phyloP scores from a whole-genome alignment of 2,113 vertebrate species.

The Falcunculus frontatus region DNA sequence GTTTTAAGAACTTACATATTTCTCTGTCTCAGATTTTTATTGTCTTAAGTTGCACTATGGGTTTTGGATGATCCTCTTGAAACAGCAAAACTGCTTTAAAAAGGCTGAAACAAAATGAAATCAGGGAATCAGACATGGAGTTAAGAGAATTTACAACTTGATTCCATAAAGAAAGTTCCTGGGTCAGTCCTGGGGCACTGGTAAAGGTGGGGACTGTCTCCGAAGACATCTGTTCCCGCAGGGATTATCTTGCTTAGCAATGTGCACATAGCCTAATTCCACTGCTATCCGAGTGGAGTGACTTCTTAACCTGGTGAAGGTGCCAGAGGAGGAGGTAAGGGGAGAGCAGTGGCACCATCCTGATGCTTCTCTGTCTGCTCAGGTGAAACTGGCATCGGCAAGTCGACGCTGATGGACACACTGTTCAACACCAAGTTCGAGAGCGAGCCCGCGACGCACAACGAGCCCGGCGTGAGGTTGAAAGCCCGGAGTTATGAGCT shows the following conservation, averaged over 20 bases:
- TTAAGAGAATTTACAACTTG: neutral
- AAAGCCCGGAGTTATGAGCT: slow-evolving; percentile 84
- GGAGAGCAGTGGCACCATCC: accelerated
- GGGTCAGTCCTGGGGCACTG: neutral
- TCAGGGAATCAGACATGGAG: neutral
- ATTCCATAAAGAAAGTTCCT: neutral
- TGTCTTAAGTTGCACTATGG: neutral
- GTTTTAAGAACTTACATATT: neutral
- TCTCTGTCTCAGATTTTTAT: neutral
- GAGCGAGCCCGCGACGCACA: slow-evolving; percentile 79
- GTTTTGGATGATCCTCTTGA: neutral
- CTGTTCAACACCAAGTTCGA: slow-evolving; percentile 85
- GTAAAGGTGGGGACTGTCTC: neutral
- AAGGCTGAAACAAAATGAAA: neutral
- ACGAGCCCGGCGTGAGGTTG: slow-evolving; percentile 79
- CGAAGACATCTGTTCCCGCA: neutral
- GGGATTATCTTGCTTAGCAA: neutral
- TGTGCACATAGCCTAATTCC: neutral
- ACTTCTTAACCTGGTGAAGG: accelerated
- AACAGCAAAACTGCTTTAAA: neutral
- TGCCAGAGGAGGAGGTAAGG: accelerated
- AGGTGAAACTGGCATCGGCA: slow-evolving; percentile 83
- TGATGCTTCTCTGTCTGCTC: neutral
- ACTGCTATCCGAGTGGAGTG: neutral
- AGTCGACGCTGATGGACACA: slow-evolving; percentile 83